A percentile compares a stretch with the other conserved stretches of the same genome.
phyloP scores from a whole-genome alignment of 2,797 vertebrate genomes.

The Cyclura pinguis region DNA sequence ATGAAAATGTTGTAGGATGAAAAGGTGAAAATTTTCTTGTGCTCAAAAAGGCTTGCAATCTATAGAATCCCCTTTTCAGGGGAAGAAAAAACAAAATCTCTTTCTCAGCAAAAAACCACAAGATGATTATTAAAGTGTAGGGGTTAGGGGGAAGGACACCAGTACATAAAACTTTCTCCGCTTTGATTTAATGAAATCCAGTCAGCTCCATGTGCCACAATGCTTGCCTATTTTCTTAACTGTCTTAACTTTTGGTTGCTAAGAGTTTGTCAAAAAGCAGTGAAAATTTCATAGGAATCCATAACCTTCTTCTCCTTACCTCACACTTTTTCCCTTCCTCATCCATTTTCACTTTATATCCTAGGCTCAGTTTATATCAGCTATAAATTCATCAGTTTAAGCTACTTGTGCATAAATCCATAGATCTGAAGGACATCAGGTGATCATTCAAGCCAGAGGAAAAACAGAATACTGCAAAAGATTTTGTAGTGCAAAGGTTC shows the following conservation, averaged over 20 bases:
- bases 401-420: background rate
- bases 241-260: background rate
- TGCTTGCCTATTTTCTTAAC: background rate
- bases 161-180: too few relatives aligned
- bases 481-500: background rate
- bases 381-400: constrained; percentile 2
- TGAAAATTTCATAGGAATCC: background rate
- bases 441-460: background rate
- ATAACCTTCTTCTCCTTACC: background rate
- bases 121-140: background rate
- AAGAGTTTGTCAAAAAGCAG: background rate
- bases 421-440: background rate
- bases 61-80: background rate
- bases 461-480: background rate
- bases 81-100: background rate
- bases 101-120: background rate
- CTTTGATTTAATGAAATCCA: constrained; percentile 26
- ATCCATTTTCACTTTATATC: background rate
- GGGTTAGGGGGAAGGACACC: background rate
- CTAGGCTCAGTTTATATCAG: too few relatives aligned
- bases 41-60: background rate
- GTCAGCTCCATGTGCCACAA: background rate
- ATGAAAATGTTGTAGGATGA: background rate
- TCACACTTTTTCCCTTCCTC: background rate
- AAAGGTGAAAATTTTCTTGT: background rate